These are phyloP conservation scores for Diogma glabrata DNA, from an alignment of 2,888 invertebrate genomes.

Conservation along the genomic window DNA sequence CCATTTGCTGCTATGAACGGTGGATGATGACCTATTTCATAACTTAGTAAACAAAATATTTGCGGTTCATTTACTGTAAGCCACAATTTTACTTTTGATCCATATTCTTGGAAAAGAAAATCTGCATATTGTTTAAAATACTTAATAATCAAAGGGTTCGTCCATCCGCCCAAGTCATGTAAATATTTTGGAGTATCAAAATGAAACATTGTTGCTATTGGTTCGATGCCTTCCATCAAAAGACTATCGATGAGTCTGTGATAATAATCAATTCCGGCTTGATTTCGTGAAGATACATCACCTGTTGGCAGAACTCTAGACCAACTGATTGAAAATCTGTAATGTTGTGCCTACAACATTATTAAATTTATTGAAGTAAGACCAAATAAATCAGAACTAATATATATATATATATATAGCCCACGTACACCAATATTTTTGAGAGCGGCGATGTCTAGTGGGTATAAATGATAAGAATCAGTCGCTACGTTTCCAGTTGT, in stretches of 20 bases:
- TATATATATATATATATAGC: no score
- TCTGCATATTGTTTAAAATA: conserved; percentile 42
- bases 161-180: conserved; percentile 43
- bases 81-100: conserved; percentile 43
- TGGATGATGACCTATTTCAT: conserved; percentile 32
- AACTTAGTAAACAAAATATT: conserved; percentile 36
- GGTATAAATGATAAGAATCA: conserved; percentile 44
- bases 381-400: no score
- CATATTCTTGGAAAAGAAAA: conserved; percentile 35
- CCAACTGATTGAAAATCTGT: neutral
- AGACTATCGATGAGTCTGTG: conserved; percentile 1
- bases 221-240: conserved; percentile 40
- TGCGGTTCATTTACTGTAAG: conserved; percentile 48
- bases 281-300: conserved; percentile 35
- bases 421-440: conserved; percentile 38
- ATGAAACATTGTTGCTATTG: conserved; percentile 46
- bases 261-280: neutral
- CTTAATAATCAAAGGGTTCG: conserved; percentile 34
- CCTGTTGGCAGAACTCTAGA: conserved; percentile 46
- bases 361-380: no score
- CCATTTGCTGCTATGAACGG: conserved; percentile 32
- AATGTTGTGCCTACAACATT: no score
- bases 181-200: conserved; percentile 43
- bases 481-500: conserved; percentile 42
- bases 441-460: conserved; percentile 42